Evolutionary conservation across 2,797 vertebrate species (phyloP), one percentile per base, ranked within the genome.

Genomic region (Gymnopithys bicolor): DNA sequence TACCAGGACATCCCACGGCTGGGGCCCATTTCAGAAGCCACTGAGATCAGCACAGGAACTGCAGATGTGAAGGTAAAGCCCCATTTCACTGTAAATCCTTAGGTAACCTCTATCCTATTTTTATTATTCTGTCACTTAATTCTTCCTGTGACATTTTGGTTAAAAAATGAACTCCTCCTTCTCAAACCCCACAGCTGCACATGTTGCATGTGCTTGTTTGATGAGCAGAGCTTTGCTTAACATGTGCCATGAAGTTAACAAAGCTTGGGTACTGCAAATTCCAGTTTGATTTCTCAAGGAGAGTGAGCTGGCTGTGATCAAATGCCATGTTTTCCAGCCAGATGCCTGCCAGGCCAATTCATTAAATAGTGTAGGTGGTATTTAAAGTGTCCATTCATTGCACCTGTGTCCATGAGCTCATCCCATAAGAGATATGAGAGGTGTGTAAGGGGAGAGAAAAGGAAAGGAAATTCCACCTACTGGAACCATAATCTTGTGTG

Each of bases 41-140:
- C 97, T 28, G 98, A 99, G 59, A 92, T 98, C 25, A 33, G 93
- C 9, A 80, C 97, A 2, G 97, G 97, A 87, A 96, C 98, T 21
- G 98, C 98, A 91, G 98, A 99, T 83, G 97, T 99, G 64, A 99
- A 99, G 98, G 99, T 99, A 97, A 78, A 64, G 63, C n/a, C 28
- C 23, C 32, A 0, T 32, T 70, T 60, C 45, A 8, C 24, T 68
- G 45, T 43, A 25, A 32, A 48, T 69, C 39, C 60, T 59, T 48
- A 35, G 21, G 27, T 62, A 66, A n/a, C 67, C 19, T 37, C 19
- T 37, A 7, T 43, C 41, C 16, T 66, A 11, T 19, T 83, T 90
- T 75, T 82, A 28, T 9, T 69, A 2, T 30, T 39, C n/a, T n/a
- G 9, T 78, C 55, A 46, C 27, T 88, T 91, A 2, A 10, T 43